Percentiles rank a stretch among this genome's conserved stretches.
phyloP scores from a whole-genome alignment of 1,140 invertebrate genomes.

The Drosophila setifemur region DNA sequence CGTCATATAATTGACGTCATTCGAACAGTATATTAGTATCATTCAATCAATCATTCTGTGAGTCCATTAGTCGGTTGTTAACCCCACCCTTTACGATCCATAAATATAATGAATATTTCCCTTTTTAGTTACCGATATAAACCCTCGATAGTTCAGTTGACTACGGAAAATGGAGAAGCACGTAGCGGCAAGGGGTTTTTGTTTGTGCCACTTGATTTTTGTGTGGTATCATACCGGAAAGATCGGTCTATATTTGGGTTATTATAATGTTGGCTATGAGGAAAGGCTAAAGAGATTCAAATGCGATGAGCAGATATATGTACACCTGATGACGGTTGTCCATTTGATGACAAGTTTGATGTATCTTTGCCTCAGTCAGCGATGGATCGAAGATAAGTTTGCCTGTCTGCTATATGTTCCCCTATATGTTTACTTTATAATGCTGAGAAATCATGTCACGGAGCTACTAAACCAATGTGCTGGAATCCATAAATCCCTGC shows the following conservation, averaged over 20 bases:
- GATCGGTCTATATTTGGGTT: constrained; percentile 53
- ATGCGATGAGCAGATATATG: constrained; percentile 54
- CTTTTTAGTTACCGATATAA: background rate
- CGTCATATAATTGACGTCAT: too few relatives aligned
- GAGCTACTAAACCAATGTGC: constrained; percentile 42
- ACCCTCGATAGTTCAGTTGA: background rate
- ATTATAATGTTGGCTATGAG: constrained; percentile 41
- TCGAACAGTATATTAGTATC: too few relatives aligned
- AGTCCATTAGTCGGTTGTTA: too few relatives aligned
- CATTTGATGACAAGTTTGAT: constrained; percentile 17
- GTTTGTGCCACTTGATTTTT: constrained; percentile 51
- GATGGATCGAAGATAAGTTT: constrained; percentile 46
- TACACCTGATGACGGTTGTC: constrained; percentile 35
- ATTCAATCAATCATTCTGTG: too few relatives aligned
- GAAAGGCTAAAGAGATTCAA: constrained; percentile 7
- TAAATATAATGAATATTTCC: background rate
- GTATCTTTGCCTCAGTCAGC: constrained; percentile 45
- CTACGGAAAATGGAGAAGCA: constrained; percentile 39
- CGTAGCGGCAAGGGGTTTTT: constrained; percentile 48
- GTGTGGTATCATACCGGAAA: constrained; percentile 37
- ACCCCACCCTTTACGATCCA: too few relatives aligned
- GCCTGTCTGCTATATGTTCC: constrained; percentile 44
- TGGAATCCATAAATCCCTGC: constrained; percentile 11
- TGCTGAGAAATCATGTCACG: constrained; percentile 32
- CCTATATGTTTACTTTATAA: constrained; percentile 47